A percentile compares a stretch with the other conserved stretches of the same genome.
Evolutionary conservation across 2,797 vertebrate species (phyloP).

Genomic region (Aldrovandia affinis): DNA sequence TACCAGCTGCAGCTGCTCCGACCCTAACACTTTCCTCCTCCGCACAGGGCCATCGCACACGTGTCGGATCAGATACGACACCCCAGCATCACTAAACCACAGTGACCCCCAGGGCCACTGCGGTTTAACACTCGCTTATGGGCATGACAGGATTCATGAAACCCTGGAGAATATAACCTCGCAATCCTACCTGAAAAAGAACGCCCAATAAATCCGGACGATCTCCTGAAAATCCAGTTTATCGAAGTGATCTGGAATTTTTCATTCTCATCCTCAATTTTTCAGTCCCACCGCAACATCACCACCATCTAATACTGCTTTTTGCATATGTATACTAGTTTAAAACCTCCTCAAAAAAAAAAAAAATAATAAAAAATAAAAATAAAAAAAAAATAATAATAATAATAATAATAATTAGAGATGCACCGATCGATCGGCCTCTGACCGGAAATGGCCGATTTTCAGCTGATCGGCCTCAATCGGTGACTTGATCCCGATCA

Average conservation of each 20-base stretch:
- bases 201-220: not conserved
- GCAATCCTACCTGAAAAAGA: not conserved
- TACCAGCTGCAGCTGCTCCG: not conserved
- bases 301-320: too few species aligned
- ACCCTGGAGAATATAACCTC: not conserved
- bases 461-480: too few species aligned
- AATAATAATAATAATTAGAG: too few species aligned
- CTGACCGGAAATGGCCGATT: too few species aligned
- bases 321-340: too few species aligned
- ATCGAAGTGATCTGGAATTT: not conserved
- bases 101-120: too few species aligned
- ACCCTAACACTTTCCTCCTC: not conserved
- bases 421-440: too few species aligned
- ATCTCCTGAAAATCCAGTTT: not conserved
- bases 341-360: too few species aligned
- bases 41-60: not conserved
- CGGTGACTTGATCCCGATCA: too few species aligned
- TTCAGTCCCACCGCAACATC: not conserved
- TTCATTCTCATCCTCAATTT: too few species aligned
- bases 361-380: too few species aligned
- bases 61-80: not conserved
- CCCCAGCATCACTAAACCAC: not conserved
- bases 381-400: too few species aligned
- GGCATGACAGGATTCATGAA: not conserved
- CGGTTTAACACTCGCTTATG: not conserved